Evolutionary conservation across 2,113 vertebrate genomes (phyloP), one percentile per base, ranked within the genome.

Genomic region (Danionella cerebrum): DNA sequence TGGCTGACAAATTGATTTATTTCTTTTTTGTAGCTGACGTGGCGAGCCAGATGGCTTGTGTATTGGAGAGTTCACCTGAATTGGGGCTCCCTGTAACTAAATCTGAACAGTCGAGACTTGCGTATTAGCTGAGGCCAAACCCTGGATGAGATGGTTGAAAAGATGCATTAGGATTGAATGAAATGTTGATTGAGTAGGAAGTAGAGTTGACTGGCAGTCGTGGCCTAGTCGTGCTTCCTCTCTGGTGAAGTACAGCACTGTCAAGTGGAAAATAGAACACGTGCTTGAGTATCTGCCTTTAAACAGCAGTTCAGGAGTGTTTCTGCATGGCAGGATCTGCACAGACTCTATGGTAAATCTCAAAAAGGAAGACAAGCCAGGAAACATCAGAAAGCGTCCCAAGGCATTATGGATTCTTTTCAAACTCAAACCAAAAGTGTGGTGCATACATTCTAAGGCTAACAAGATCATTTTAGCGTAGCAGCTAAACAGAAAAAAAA

Each of bases 1-100:
- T 60, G 45, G 54, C 64, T 60, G 65, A 72, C 52, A 41, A 45
- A 69, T 69, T 64, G 66, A 69, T 69, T 57, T 58, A 50, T 69
- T 63, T 70, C 59, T 42, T 54, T 42, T 35, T 60, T 58, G 31
- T 57, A 64, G 51, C 59, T 54, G 57, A 68, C 16, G 50, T 35
- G 42, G 29, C 41, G 14, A 42, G 57, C 16, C 67, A 62, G 55
- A 70, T 53, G 67, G 57, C 35, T 50, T 21, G 24, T 12, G 9
- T 41, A 31, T 27, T 16, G 33, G 33, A 33, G n/a, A 5, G 31
- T 29, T 59, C 33, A 69, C 54, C 53, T 59, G 54, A 41, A 69
- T 16, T 7, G 54, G 22, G 38, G 39, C 39, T 44, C 41, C 57
- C 44, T 14, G 16, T 31, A 60, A 29, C 38, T 22, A 12, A 38